Conservation (phyloP, 1,140 invertebrate species). For the Pseudomyrmex gracilis region DNA sequence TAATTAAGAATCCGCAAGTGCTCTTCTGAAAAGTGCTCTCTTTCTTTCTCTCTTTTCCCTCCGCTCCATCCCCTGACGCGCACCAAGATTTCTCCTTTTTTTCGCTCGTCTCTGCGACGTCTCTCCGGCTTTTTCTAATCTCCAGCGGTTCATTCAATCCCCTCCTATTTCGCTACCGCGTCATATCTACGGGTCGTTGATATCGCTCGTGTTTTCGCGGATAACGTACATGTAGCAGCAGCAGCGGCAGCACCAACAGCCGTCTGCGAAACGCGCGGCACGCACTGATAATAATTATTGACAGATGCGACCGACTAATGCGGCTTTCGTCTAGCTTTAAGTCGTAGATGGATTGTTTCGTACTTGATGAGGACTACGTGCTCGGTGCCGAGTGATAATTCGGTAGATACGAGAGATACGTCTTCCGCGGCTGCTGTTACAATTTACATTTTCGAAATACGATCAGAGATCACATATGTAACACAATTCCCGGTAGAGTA, state of each 20-base stretch:
- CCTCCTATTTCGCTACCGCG: constrained; percentile 8
- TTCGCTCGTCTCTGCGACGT: neutral
- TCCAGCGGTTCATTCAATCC: constrained; percentile 7
- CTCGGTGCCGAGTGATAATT: constrained; percentile 17
- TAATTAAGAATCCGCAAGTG: neutral
- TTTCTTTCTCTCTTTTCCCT: neutral
- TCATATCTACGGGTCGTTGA: constrained; percentile 76
- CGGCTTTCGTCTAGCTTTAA: constrained; percentile 46
- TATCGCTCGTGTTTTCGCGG: constrained; percentile 76
- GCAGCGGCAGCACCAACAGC: neutral
- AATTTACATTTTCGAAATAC: constrained; percentile 11
- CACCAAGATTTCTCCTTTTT: too few relatives aligned
- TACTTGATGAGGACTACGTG: constrained; percentile 25
- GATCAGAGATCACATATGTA: neutral
- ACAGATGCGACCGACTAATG: constrained; percentile 72
- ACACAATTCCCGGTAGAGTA: neutral
- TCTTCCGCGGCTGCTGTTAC: neutral
- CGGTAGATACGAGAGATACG: neutral
- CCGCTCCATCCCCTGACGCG: neutral
- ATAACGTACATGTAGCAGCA: constrained; percentile 64
- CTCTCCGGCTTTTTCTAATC: neutral
- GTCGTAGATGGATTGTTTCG: constrained; percentile 28
- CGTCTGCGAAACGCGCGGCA: constrained; percentile 36
- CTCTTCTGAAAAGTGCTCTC: constrained; percentile 31
- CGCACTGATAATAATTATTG: constrained; percentile 75